Conservation (phyloP, 2,888 invertebrate genomes). For the Leptura quadrifasciata region DNA sequence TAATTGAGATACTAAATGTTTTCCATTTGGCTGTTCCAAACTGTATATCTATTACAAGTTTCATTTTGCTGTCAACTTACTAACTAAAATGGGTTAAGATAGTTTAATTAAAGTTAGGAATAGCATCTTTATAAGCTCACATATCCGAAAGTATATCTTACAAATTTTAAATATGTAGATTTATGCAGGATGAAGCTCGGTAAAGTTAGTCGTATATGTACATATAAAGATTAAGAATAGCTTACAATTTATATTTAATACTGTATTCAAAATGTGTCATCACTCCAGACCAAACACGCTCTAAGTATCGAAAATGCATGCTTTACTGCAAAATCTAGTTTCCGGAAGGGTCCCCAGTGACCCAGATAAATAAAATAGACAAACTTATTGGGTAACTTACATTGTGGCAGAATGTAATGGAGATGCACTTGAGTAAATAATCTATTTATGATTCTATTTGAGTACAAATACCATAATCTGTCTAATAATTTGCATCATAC, state of each 20-base stretch:
- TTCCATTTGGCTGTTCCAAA: too few relatives aligned
- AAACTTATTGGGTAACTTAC: constrained; percentile 19
- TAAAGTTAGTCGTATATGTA: too few relatives aligned
- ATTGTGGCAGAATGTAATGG: constrained; percentile 1
- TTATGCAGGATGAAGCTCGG: too few relatives aligned
- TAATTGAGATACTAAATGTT: too few relatives aligned
- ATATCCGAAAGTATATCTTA: not conserved
- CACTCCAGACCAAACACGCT: not conserved
- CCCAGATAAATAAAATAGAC: constrained; percentile 24
- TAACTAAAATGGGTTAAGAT: too few relatives aligned
- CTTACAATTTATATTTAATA: constrained; percentile 20
- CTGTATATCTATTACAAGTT: too few relatives aligned
- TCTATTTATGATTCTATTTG: not conserved
- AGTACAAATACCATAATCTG: not conserved
- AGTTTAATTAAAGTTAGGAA: too few relatives aligned
- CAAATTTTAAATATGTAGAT: not conserved
- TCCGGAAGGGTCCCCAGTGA: constrained; percentile 14
- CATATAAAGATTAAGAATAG: not conserved
- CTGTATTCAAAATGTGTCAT: constrained; percentile 7
- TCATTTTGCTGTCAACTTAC: too few relatives aligned
- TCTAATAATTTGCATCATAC: too few relatives aligned
- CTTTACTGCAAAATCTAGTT: constrained; percentile 26
- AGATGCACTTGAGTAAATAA: not conserved
- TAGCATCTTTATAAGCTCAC: not conserved
- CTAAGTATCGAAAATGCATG: constrained; percentile 13